Evolutionary conservation across 2,113 vertebrate species (phyloP).

Genomic region (Halichoeres trimaculatus): DNA sequence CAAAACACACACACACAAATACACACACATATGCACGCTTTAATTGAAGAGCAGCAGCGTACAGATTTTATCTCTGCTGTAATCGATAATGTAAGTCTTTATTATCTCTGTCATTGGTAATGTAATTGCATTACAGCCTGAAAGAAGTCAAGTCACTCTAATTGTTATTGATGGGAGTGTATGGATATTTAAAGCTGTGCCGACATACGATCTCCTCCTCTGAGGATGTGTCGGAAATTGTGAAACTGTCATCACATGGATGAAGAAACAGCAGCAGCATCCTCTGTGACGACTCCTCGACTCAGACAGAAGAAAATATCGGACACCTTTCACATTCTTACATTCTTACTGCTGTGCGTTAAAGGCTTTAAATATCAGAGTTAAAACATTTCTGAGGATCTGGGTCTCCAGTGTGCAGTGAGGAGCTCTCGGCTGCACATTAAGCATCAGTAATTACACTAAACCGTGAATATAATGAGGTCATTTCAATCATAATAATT

Average conservation of each 20-base stretch:
- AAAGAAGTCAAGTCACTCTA: slow-evolving; percentile 45
- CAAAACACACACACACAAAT: slow-evolving; percentile 8
- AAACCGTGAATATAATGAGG: slow-evolving; percentile 15
- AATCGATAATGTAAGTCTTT: slow-evolving; percentile 62
- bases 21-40: slow-evolving; percentile 1
- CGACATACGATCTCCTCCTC: slow-evolving; percentile 37
- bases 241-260: slow-evolving; percentile 21
- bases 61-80: slow-evolving; percentile 53
- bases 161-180: slow-evolving; percentile 65
- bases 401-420: neutral
- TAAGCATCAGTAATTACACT: slow-evolving; percentile 4
- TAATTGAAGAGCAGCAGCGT: slow-evolving; percentile 31
- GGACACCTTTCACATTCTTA: too few species aligned
- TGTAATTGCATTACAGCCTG: slow-evolving; percentile 54
- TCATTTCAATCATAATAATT: slow-evolving; percentile 12
- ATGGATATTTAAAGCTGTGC: slow-evolving; percentile 60
- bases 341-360: neutral
- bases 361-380: neutral
- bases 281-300: neutral
- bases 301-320: slow-evolving; percentile 17
- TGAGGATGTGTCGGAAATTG: slow-evolving; percentile 7
- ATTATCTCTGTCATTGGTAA: slow-evolving; percentile 60
- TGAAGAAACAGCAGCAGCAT: neutral
- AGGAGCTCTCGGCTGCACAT: neutral
- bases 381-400: neutral